A percentile compares a stretch with the other conserved stretches of the same genome.
Evolutionary conservation across 1,140 invertebrate species (phyloP).

Genomic region (Aphelinus atriplicis): DNA sequence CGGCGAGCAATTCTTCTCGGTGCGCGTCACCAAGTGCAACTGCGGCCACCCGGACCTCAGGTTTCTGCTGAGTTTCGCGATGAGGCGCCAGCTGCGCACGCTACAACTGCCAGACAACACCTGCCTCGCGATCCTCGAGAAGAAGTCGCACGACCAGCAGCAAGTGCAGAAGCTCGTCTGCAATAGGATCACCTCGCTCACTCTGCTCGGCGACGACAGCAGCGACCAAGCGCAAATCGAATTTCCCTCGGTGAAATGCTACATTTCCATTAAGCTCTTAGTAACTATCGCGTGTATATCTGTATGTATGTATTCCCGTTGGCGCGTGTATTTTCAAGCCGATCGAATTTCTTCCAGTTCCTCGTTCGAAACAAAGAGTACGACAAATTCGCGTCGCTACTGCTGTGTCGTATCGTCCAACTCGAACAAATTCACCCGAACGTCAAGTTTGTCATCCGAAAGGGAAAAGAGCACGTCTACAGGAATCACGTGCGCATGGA

Average conservation of each 20-base stretch:
- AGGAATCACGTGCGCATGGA: conserved; percentile 42
- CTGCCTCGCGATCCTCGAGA: conserved; percentile 7
- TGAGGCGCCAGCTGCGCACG: neutral
- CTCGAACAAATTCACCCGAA: conserved; percentile 37
- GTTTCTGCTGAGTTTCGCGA: conserved; percentile 5
- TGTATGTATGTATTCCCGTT: neutral
- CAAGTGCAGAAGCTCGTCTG: conserved; percentile 16
- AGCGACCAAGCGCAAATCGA: neutral
- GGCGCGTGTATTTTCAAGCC: no score
- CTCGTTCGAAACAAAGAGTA: conserved; percentile 36
- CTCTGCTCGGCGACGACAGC: neutral
- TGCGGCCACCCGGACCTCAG: conserved; percentile 2
- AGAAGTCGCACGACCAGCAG: neutral
- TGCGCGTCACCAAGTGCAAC: conserved; percentile 33
- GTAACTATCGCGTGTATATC: conserved; percentile 16
- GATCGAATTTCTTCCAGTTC: conserved; percentile 44
- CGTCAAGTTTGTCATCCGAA: conserved; percentile 48
- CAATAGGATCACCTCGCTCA: neutral
- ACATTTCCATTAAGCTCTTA: conserved; percentile 39
- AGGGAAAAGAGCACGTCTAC: conserved; percentile 32
- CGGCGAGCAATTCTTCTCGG: neutral
- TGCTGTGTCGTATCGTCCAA: conserved; percentile 43
- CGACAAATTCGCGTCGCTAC: conserved; percentile 39
- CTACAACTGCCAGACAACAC: neutral
- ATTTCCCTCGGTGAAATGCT: conserved; percentile 38